These are phyloP conservation scores for Intellagama lesueurii DNA, from an alignment of 2,797 vertebrate species.

Conservation along the genomic window DNA sequence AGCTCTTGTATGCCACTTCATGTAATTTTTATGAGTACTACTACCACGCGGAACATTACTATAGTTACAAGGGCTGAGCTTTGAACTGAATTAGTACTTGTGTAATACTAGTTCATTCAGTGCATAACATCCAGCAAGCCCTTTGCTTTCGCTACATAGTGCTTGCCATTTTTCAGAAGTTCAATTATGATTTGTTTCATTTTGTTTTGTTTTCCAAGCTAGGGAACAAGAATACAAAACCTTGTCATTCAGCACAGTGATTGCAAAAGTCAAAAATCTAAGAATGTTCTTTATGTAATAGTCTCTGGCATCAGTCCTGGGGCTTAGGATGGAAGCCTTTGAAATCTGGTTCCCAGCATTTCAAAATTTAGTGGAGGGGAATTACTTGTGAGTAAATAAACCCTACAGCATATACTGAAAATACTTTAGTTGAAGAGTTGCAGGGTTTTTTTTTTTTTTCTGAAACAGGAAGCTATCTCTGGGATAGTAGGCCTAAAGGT, in stretches of 20 bases:
- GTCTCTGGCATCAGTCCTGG: background rate
- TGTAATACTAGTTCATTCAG: background rate
- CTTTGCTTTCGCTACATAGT: background rate
- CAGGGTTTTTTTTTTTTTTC: background rate
- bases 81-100: slow-evolving; percentile 20
- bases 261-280: background rate
- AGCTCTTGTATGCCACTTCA: background rate
- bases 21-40: slow-evolving; percentile 5
- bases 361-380: background rate
- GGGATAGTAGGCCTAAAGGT: background rate
- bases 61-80: slow-evolving; percentile 2
- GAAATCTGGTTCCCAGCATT: background rate
- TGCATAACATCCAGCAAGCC: background rate
- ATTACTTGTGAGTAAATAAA: background rate
- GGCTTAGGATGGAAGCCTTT: background rate
- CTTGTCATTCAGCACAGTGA: background rate
- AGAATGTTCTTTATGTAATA: background rate
- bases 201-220: background rate
- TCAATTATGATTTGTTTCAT: background rate
- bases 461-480: background rate
- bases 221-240: background rate
- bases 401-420: background rate
- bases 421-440: background rate
- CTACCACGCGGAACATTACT: background rate
- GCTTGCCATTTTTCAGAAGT: background rate